These are phyloP conservation scores for Montipora sp. DNA, from an alignment of 64 coral and sea anemone species.

Conservation along the genomic window DNA sequence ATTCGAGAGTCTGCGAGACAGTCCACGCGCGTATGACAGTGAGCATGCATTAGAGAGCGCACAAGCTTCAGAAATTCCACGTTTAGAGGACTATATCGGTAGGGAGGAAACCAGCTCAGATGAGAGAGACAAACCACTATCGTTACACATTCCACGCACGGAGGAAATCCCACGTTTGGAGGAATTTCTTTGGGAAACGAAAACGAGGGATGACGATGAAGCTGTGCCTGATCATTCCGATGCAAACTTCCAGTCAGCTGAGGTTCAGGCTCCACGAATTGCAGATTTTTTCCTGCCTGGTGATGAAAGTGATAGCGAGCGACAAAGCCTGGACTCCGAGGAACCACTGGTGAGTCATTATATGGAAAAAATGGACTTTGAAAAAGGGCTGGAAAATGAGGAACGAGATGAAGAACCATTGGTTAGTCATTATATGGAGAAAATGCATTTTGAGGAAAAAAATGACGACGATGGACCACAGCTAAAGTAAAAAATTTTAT, in stretches of 20 bases:
- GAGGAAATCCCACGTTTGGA: conserved; percentile 1
- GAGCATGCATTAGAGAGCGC: background rate
- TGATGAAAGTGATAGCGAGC: conserved; percentile 13
- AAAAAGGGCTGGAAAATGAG: background rate
- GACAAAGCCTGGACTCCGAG: conserved; percentile 15
- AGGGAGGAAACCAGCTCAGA: background rate
- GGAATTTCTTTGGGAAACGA: background rate
- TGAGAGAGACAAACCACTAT: background rate
- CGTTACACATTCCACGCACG: background rate
- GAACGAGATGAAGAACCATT: background rate
- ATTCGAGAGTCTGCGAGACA: background rate
- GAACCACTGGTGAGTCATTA: conserved; percentile 25
- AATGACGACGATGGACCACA: conserved; percentile 25
- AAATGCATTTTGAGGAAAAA: conserved; percentile 28
- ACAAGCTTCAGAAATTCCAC: background rate
- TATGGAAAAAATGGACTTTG: conserved; percentile 40
- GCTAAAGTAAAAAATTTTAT: background rate
- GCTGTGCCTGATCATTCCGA: background rate
- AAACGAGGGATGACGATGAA: background rate
- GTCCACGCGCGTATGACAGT: background rate
- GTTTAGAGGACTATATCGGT: background rate
- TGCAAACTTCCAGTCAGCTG: background rate
- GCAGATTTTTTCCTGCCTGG: conserved; percentile 15
- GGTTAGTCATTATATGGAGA: conserved; percentile 39
- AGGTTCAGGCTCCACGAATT: background rate